Evolutionary conservation across 2,113 vertebrate genomes (phyloP), one percentile per base, ranked within the genome.

Genomic region (Apteryx mantelli): DNA sequence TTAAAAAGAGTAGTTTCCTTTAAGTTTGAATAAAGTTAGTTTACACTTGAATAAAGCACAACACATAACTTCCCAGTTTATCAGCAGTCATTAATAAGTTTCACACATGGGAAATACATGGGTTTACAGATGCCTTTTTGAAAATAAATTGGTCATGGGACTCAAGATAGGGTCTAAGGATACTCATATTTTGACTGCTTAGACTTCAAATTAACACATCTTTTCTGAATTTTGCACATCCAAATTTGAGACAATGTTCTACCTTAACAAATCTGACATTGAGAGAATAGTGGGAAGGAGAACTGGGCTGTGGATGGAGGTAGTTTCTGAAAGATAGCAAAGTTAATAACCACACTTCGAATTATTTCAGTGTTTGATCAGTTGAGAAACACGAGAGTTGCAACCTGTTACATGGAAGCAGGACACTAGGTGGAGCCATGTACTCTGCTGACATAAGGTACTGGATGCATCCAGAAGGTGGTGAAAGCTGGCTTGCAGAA

Each of bases 361-460:
- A 13, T 53, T 18, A 1, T 5, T 48, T 19, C 3, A 1, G 11
- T 20, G 5, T 34, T 74, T 55, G 44, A 16, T 9, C 13, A 21
- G 42, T 15, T 28, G 36, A 26, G 69, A 30, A 42, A 34, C 2
- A 9, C 0, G 1, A 20, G 32, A 34, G 12, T 1, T n/a, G 6
- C 5, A 34, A 0, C 6, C 42, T 3, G 6, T 11, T 20, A 19
- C 50, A 13, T 22, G 61, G 64, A 53, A 36, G 46, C 25, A 65
- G 82, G 88, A 78, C 93, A 55, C 87, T 77, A 96, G 96, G 18
- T 81, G 96, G 96, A 82, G 96, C 95, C 66, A 4, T 5, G 21
- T 52, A 65, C 56, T 52, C 46, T 40, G 65, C 84, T 61, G 63
- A 20, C n/a, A 4, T 3, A 1, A 42, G 6, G 34, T 1, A 11